Evolutionary conservation across 2,113 vertebrate species (phyloP), one percentile per base, ranked within the genome.

Genomic region (Crotalus viridis): DNA sequence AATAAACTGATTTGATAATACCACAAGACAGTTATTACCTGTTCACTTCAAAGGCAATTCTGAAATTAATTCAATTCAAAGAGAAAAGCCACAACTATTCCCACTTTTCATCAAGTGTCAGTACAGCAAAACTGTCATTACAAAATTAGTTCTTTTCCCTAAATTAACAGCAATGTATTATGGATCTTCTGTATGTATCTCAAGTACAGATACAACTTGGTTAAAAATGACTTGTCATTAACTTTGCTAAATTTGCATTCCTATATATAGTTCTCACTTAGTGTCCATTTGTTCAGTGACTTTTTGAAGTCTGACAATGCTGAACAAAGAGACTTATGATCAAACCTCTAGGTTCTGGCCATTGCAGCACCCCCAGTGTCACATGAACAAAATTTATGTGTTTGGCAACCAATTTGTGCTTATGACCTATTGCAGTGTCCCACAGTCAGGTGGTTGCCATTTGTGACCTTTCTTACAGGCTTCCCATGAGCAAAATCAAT

Each of bases 51-150:
- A 91, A 93, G 17, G 39, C 4, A 89, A 88, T 85, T 22, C 19
- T 48, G 64, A 91, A 46, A 91, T 88, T 91, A 93, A 74, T 90
- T 61, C 88, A 15, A 74, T 85, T 51, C 61, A 88, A 64, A 24
- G 24, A 90, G 86, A 55, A 56, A 55, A 90, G 8, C 6, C 5
- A 13, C 3, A 64, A 5, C 8, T 74, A 91, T 3, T n/a, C 10
- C 19, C 4, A 59, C 43, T 88, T 93, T 81, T 85, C 21, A 59
- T 88, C 61, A 81, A 57, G 88, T 3, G 7, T 56, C 59, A 88
- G 54, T 57, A 91, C 9, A 88, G 5, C 61, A 86, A 86, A 48
- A 57, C 8, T 24, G 51, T n/a, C 85, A 26, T 3, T 91, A 39
- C 26, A 85, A 91, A 81, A 17, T 10, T 85, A 90, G 59, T 22